Percentiles rank a stretch among this genome's conserved stretches.
Evolutionary conservation across 2,888 invertebrate genomes (phyloP).

Genomic region (Netelia inedita): DNA sequence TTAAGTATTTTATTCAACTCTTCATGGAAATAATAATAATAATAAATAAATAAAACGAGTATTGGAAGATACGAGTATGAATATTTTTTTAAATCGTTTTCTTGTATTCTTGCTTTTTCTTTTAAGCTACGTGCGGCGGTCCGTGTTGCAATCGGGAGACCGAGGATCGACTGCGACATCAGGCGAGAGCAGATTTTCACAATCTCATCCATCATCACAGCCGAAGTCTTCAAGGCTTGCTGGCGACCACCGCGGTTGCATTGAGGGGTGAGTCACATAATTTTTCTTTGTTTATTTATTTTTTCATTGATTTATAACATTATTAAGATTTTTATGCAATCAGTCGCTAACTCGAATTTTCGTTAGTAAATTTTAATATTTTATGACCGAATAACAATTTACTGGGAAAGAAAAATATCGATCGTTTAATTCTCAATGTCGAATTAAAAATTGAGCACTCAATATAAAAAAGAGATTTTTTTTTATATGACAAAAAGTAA

Average conservation of each 20-base stretch:
- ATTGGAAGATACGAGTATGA: neutral
- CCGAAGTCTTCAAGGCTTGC: conserved; percentile 90
- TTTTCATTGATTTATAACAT: neutral
- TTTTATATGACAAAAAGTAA: neutral
- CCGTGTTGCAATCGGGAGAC: conserved; percentile 90
- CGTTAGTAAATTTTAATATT: neutral
- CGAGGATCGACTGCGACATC: conserved; percentile 88
- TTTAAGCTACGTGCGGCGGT: conserved; percentile 88
- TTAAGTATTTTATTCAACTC: neutral
- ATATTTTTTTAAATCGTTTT: conserved; percentile 24
- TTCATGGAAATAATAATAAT: too few species aligned
- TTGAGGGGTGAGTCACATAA: conserved; percentile 89
- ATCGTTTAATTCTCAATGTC: neutral
- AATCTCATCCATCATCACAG: conserved; percentile 90
- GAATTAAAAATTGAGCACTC: neutral
- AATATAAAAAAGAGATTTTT: neutral
- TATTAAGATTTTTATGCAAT: neutral
- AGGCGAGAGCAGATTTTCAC: conserved; percentile 89
- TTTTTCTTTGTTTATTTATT: conserved; percentile 13
- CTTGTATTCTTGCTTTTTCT: conserved; percentile 44
- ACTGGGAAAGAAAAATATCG: neutral
- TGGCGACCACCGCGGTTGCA: conserved; percentile 90
- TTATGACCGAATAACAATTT: neutral
- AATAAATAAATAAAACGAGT: neutral
- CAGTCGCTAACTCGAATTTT: too few species aligned